Evolutionary conservation across 2,113 vertebrate genomes (phyloP).

Genomic region (Oryzias woworae): DNA sequence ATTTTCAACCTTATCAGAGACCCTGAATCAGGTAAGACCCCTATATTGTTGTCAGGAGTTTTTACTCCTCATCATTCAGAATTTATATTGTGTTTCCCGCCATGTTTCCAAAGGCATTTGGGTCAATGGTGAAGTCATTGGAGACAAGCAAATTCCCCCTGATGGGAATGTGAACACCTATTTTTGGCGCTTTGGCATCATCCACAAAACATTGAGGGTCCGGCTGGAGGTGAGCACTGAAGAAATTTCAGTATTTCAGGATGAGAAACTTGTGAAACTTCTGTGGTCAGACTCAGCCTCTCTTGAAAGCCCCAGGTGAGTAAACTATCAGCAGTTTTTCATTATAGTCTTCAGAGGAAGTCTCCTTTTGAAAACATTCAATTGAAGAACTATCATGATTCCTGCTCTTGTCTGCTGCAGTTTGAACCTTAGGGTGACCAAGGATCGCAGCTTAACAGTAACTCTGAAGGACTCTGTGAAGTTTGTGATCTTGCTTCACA

Average conservation of each 20-base stretch:
- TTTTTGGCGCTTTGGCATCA: constrained; percentile 90
- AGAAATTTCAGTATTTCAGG: constrained; percentile 79
- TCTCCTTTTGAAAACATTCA: too few species aligned
- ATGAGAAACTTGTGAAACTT: constrained; percentile 65
- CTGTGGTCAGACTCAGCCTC: constrained; percentile 82
- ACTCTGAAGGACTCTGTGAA: constrained; percentile 82
- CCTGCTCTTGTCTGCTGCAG: constrained; percentile 64
- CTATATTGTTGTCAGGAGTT: background rate
- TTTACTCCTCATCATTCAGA: background rate
- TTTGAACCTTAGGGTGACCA: constrained; percentile 81
- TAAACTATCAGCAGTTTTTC: background rate
- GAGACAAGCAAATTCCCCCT: constrained; percentile 79
- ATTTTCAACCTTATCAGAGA: constrained; percentile 88
- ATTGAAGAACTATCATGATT: too few species aligned
- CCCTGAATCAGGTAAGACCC: constrained; percentile 78
- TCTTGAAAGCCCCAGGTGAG: constrained; percentile 80
- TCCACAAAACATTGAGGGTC: constrained; percentile 75
- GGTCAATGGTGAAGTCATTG: constrained; percentile 90
- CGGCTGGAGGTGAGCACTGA: constrained; percentile 83
- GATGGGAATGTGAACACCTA: constrained; percentile 80
- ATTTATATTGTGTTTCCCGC: background rate
- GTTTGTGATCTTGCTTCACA: constrained; percentile 90
- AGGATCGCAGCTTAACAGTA: constrained; percentile 80
- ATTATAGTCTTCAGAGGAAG: too few species aligned
- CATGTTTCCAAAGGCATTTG: constrained; percentile 78